Conservation (phyloP, 1,140 invertebrate genomes). For the Aporrectodea caliginosa region DNA sequence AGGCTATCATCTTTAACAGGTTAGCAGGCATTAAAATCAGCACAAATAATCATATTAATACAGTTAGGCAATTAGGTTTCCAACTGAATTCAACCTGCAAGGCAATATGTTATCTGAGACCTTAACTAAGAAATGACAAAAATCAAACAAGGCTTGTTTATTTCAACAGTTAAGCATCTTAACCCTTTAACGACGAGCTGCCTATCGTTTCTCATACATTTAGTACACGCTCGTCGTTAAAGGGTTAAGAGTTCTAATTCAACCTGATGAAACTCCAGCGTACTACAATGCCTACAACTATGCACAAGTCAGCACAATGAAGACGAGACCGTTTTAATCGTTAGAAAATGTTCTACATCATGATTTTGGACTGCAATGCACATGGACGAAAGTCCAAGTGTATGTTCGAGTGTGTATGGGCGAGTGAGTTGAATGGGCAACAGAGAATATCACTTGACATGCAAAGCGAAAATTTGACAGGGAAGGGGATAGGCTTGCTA, state of each 20-base stretch:
- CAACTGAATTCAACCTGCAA: too few relatives aligned
- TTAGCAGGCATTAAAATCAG: too few relatives aligned
- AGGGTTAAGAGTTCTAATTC: background rate
- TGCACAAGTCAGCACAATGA: background rate
- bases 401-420: background rate
- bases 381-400: background rate
- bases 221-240: background rate
- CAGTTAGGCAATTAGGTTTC: too few relatives aligned
- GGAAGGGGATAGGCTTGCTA: background rate
- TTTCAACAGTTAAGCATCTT: background rate
- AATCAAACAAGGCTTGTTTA: too few relatives aligned
- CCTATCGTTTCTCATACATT: background rate
- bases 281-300: background rate
- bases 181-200: background rate
- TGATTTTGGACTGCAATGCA: background rate
- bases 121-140: too few relatives aligned
- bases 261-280: background rate
- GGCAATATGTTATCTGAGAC: background rate
- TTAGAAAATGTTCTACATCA: conserved; percentile 3
- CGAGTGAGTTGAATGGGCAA: background rate
- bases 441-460: background rate
- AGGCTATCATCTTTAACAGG: too few relatives aligned
- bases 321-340: background rate
- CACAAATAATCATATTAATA: too few relatives aligned
- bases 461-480: background rate